Percentiles rank a stretch among this genome's conserved stretches.
These are phyloP conservation scores for Eriocheir sinensis DNA, from an alignment of 1,140 invertebrate genomes.

Conservation along the genomic window DNA sequence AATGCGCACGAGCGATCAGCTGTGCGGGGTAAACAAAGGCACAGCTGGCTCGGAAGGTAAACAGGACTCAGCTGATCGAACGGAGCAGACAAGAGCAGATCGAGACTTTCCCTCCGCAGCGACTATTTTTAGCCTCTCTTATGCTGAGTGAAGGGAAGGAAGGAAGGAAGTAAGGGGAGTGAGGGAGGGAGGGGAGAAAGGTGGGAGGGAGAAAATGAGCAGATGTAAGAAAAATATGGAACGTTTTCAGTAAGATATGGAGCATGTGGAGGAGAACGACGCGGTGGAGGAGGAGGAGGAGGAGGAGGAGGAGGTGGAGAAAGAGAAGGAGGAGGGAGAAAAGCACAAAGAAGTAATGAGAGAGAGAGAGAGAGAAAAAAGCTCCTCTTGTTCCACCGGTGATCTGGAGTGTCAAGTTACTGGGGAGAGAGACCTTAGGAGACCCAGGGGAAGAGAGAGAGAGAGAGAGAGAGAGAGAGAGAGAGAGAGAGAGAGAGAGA, in stretches of 20 bases:
- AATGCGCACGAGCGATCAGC: neutral
- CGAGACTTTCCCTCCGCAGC: too few species aligned
- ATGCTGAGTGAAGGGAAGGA: too few species aligned
- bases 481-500: neutral
- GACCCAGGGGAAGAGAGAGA: neutral
- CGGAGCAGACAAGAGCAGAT: neutral
- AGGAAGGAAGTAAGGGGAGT: too few species aligned
- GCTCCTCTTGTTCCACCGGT: neutral
- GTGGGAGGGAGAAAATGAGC: neutral
- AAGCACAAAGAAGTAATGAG: neutral
- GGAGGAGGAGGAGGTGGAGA: neutral
- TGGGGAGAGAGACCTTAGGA: neutral
- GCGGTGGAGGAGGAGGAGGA: neutral
- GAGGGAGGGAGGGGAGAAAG: neutral
- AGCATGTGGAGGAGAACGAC: neutral
- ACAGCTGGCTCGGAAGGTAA: neutral
- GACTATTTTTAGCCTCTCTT: too few species aligned
- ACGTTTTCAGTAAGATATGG: neutral
- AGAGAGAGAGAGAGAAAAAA: neutral
- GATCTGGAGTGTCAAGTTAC: neutral
- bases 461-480: constrained; percentile 22
- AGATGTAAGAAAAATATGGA: too few species aligned
- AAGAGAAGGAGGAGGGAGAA: neutral
- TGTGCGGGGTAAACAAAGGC: neutral
- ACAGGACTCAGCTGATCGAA: neutral